These are phyloP conservation scores for Dicentrarchus labrax DNA, from an alignment of 2,113 vertebrate species.

Conservation along the genomic window DNA sequence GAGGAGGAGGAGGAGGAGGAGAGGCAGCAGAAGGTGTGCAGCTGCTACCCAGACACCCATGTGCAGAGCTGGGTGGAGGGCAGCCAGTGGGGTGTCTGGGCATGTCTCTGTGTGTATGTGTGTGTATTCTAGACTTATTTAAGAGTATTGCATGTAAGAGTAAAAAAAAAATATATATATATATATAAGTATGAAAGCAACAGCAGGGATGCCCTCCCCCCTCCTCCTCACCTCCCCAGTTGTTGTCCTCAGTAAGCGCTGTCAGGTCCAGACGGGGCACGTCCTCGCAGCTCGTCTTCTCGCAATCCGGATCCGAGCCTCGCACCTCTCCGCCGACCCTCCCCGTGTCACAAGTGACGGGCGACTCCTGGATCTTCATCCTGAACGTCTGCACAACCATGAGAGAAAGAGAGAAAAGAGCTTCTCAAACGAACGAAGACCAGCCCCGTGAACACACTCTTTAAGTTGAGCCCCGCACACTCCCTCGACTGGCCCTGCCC, in stretches of 20 bases:
- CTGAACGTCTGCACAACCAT: conserved; percentile 86
- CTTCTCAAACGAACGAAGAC: conserved; percentile 59
- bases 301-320: conserved; percentile 78
- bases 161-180: neutral
- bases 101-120: conserved; percentile 22
- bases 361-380: conserved; percentile 98
- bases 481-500: conserved; percentile 74
- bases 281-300: conserved; percentile 85
- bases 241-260: conserved; percentile 88
- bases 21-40: conserved; percentile 70
- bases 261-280: conserved; percentile 92
- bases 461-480: conserved; percentile 78
- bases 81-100: conserved; percentile 6
- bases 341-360: conserved; percentile 84
- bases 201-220: neutral
- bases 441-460: conserved; percentile 68
- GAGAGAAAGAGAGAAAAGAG: conserved; percentile 60
- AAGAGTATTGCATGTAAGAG: neutral
- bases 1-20: conserved; percentile 33
- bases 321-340: conserved; percentile 81
- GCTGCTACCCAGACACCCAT: conserved; percentile 71
- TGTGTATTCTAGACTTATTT: neutral
- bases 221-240: conserved; percentile 91
- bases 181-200: neutral
- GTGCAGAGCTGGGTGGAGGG: conserved; percentile 49